These are phyloP conservation scores for Parazoanthus darwini DNA, from an alignment of 92 coral and sea anemone genomes.

Conservation along the genomic window DNA sequence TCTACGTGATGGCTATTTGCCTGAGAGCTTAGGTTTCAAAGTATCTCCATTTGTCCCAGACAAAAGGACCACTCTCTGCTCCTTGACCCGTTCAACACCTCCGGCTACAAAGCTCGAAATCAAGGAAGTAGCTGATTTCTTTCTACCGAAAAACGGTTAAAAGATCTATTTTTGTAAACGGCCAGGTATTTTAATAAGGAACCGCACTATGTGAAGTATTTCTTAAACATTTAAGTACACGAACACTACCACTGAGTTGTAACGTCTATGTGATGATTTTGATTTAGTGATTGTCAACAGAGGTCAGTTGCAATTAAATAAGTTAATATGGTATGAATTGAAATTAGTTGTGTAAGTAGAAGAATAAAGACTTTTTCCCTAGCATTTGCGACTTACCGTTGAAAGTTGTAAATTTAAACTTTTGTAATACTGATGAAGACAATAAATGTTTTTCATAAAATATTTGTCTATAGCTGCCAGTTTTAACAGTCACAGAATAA, in stretches of 20 bases:
- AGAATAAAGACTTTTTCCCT: too few relatives aligned
- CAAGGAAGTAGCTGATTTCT: too few relatives aligned
- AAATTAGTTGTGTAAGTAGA: not conserved
- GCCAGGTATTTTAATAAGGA: too few relatives aligned
- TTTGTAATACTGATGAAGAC: not conserved
- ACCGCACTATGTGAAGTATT: too few relatives aligned
- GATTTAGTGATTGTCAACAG: not conserved
- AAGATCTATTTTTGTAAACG: not conserved
- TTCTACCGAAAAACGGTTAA: not conserved
- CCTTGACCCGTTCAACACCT: too few relatives aligned
- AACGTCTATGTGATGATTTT: not conserved
- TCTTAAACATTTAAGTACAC: not conserved
- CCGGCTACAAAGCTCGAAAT: too few relatives aligned
- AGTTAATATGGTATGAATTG: too few relatives aligned
- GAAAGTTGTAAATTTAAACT: not conserved
- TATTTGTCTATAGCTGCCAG: too few relatives aligned
- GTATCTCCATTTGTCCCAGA: too few relatives aligned
- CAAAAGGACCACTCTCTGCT: too few relatives aligned
- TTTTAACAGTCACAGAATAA: not conserved
- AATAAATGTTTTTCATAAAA: not conserved
- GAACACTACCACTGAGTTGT: not conserved
- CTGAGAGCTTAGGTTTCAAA: too few relatives aligned
- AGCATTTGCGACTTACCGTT: not conserved
- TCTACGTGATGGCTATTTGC: too few relatives aligned
- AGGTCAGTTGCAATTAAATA: not conserved